Conservation (phyloP, 2,888 invertebrate species). For the Tachina fera region DNA sequence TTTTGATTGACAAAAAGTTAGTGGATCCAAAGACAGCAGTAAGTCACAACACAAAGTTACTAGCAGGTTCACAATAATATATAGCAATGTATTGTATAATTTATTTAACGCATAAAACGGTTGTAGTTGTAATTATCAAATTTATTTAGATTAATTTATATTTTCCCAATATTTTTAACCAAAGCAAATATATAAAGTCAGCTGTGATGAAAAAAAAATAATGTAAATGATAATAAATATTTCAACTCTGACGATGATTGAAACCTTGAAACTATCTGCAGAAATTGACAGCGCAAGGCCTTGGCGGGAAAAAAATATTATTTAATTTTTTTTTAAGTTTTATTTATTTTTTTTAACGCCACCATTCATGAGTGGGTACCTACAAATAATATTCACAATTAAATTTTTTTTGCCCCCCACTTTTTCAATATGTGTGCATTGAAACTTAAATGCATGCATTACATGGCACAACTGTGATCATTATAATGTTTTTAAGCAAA, state of each 20-base stretch:
- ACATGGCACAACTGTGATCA: constrained; percentile 45
- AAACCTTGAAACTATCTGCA: constrained; percentile 40
- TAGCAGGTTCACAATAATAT: too few species aligned
- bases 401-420: background rate
- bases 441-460: constrained; percentile 33
- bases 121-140: too few species aligned
- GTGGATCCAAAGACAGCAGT: too few species aligned
- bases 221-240: background rate
- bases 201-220: background rate
- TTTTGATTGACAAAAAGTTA: too few species aligned
- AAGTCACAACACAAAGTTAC: too few species aligned
- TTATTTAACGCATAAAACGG: too few species aligned
- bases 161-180: too few species aligned
- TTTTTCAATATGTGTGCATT: constrained; percentile 23
- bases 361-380: background rate
- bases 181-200: background rate
- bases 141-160: too few species aligned
- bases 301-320: background rate
- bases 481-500: constrained; percentile 29
- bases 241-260: constrained; percentile 1
- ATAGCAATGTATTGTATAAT: too few species aligned
- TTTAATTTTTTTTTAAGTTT: constrained; percentile 9
- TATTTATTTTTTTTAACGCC: background rate
- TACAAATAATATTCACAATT: constrained; percentile 13
- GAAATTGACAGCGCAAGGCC: constrained; percentile 41